Percentiles rank a stretch among this genome's conserved stretches.
Evolutionary conservation across 1,140 invertebrate genomes (phyloP).

Genomic region (Mesaphorura yosii): DNA sequence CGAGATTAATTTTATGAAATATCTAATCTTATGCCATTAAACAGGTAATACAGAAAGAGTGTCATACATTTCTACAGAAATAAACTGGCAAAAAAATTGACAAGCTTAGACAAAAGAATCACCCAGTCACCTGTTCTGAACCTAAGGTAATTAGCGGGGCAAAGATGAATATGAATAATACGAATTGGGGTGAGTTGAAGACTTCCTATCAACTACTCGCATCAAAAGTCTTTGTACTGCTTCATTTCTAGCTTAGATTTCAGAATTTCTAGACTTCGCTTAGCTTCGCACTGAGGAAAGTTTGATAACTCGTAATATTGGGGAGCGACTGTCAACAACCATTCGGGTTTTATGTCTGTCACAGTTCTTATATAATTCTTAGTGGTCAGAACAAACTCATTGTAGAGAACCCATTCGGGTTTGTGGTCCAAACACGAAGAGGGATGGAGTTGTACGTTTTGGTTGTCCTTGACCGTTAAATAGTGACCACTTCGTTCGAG

Average conservation of each 20-base stretch:
- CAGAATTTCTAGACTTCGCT: slow-evolving; percentile 75
- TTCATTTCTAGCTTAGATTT: slow-evolving; percentile 71
- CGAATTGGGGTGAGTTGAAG: too few species aligned
- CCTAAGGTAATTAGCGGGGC: too few species aligned
- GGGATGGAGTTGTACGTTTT: slow-evolving; percentile 95
- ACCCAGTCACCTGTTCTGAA: too few species aligned
- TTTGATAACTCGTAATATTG: slow-evolving; percentile 97
- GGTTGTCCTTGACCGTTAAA: slow-evolving; percentile 97
- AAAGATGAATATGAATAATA: too few species aligned
- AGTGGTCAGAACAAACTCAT: slow-evolving; percentile 98
- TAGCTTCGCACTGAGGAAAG: slow-evolving; percentile 95
- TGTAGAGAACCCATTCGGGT: slow-evolving; percentile 99
- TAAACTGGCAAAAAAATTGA: too few species aligned
- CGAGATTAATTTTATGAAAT: too few species aligned
- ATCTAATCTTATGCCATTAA: too few species aligned
- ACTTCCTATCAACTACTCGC: too few species aligned
- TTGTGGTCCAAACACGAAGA: slow-evolving; percentile 98
- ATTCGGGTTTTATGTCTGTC: slow-evolving; percentile 94
- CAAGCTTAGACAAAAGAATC: too few species aligned
- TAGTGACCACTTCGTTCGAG: slow-evolving; percentile 92
- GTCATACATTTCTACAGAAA: too few species aligned
- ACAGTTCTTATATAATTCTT: slow-evolving; percentile 99
- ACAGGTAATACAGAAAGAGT: too few species aligned
- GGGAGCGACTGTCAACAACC: slow-evolving; percentile 87
- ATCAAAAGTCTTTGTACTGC: slow-evolving; percentile 57